Conservation (phyloP, 1,140 invertebrate genomes). For the Meloidogyne floridensis region DNA sequence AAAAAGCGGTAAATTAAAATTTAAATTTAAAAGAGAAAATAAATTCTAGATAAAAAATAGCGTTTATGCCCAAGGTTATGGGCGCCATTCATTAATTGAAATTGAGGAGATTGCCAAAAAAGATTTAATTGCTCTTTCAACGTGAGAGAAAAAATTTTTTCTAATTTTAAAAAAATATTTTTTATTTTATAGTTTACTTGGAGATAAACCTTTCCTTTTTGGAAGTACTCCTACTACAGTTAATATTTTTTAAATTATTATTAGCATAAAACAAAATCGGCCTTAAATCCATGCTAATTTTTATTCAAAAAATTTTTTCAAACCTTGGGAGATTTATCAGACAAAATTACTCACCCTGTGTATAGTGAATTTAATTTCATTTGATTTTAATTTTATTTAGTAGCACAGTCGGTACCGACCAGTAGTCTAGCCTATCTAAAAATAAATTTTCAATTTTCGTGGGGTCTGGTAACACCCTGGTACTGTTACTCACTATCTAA, state of each 20-base stretch:
- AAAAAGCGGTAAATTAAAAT: neutral
- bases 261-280: too few relatives aligned
- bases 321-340: too few relatives aligned
- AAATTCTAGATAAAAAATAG: conserved; percentile 32
- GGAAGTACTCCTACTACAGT: conserved; percentile 84
- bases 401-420: too few relatives aligned
- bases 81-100: conserved; percentile 84
- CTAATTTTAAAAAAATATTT: conserved; percentile 70
- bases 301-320: too few relatives aligned
- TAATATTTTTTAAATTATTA: neutral
- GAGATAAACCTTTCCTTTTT: conserved; percentile 89
- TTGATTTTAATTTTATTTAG: too few relatives aligned
- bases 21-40: neutral
- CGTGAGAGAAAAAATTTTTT: conserved; percentile 63
- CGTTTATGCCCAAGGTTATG: conserved; percentile 73
- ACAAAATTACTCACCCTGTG: too few relatives aligned
- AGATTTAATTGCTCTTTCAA: conserved; percentile 84
- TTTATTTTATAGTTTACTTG: conserved; percentile 78
- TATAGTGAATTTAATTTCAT: too few relatives aligned
- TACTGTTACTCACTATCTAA: too few relatives aligned
- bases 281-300: too few relatives aligned
- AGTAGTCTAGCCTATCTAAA: too few relatives aligned
- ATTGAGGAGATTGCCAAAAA: conserved; percentile 85
- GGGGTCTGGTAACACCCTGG: too few relatives aligned
- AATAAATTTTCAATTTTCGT: too few relatives aligned